Conservation (phyloP, 2,888 invertebrate genomes). For the Protodeltote pygarga region DNA sequence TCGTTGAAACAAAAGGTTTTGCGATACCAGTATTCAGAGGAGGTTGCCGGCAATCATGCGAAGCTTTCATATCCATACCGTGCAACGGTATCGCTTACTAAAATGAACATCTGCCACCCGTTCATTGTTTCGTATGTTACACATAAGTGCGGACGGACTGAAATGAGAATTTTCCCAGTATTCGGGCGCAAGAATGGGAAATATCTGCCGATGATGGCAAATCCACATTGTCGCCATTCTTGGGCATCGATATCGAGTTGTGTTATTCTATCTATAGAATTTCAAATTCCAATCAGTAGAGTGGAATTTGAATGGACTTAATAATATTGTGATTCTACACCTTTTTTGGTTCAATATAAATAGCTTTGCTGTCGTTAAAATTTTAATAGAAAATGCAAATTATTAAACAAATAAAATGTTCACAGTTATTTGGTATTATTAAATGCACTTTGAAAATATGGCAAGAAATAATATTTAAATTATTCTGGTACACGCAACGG, state of each 20-base stretch:
- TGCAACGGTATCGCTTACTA: slow-evolving; percentile 67
- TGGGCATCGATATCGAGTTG: slow-evolving; percentile 28
- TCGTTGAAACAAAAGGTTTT: slow-evolving; percentile 64
- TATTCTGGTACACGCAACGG: no score
- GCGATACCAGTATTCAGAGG: slow-evolving; percentile 50
- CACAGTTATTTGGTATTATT: no score
- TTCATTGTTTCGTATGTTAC: slow-evolving; percentile 67
- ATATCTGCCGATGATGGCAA: slow-evolving; percentile 28
- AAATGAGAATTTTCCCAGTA: slow-evolving; percentile 56
- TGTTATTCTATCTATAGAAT: slow-evolving; percentile 35
- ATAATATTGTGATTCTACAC: slow-evolving; percentile 3
- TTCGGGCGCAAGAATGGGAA: slow-evolving; percentile 32
- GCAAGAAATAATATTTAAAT: no score
- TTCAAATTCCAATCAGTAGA: no score
- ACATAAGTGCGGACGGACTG: slow-evolving; percentile 57
- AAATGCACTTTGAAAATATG: no score
- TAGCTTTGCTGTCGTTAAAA: no score
- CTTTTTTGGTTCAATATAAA: no score
- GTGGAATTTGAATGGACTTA: slow-evolving; percentile 16
- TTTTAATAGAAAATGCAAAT: no score
- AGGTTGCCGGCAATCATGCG: slow-evolving; percentile 68
- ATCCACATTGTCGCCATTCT: slow-evolving; percentile 20
- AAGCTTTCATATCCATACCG: slow-evolving; percentile 55
- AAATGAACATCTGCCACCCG: slow-evolving; percentile 70
- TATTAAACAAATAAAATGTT: no score